These are phyloP conservation scores for Brenthis ino DNA, from an alignment of 2,888 invertebrate species.

Conservation along the genomic window DNA sequence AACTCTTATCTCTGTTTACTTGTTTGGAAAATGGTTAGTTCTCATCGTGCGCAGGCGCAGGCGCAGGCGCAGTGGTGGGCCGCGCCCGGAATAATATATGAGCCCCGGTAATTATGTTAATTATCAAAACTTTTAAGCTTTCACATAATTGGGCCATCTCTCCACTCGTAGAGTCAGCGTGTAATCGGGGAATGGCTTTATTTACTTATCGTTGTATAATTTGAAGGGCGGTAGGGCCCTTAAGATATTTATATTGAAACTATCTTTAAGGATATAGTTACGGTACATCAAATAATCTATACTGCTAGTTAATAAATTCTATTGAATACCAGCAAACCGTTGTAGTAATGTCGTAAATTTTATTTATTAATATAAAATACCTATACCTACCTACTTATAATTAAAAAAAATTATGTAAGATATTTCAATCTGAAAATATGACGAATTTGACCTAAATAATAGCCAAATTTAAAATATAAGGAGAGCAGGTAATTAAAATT, in stretches of 20 bases:
- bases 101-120: slow-evolving; percentile 38
- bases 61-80: slow-evolving; percentile 33
- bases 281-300: background rate
- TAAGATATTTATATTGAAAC: background rate
- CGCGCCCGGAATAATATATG: slow-evolving; percentile 38
- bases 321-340: no score
- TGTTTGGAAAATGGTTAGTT: slow-evolving; percentile 32
- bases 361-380: no score
- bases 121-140: slow-evolving; percentile 38
- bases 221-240: slow-evolving; percentile 21
- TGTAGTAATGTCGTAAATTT: no score
- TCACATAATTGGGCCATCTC: slow-evolving; percentile 35
- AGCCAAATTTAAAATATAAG: no score
- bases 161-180: slow-evolving; percentile 11
- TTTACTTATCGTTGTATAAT: slow-evolving; percentile 31
- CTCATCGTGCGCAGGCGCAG: slow-evolving; percentile 30
- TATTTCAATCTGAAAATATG: no score
- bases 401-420: no score
- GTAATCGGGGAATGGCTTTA: slow-evolving; percentile 27
- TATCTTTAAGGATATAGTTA: background rate
- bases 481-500: no score
- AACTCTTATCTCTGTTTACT: slow-evolving; percentile 36
- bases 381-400: no score
- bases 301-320: background rate
- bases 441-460: no score